Percentiles rank a stretch among this genome's conserved stretches.
Conservation (phyloP, 2,113 vertebrate species). For the Orthochromis indermauri region DNA sequence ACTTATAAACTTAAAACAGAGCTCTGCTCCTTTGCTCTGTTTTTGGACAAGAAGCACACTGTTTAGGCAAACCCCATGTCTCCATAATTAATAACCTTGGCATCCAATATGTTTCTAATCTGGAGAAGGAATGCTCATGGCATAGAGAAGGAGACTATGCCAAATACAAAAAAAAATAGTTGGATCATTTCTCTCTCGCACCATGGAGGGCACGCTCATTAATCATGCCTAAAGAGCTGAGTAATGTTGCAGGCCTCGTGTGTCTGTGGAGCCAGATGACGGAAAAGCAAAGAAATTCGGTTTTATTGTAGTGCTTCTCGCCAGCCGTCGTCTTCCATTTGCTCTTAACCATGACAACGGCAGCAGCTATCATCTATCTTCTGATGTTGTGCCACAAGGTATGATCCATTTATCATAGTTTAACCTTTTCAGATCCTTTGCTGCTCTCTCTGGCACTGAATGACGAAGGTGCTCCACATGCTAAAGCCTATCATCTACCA, state of each 20-base stretch:
- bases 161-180: constrained; percentile 34
- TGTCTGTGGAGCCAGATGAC: not conserved
- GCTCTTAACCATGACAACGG: not conserved
- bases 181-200: constrained; percentile 27
- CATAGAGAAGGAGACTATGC: constrained; percentile 15
- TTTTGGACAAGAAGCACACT: not conserved
- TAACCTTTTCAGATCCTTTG: constrained; percentile 50
- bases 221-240: constrained; percentile 49
- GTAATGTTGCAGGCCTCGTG: constrained; percentile 14
- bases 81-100: constrained; percentile 31
- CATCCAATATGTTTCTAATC: constrained; percentile 21
- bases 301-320: constrained; percentile 19
- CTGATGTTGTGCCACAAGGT: constrained; percentile 23
- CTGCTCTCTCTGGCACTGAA: not conserved
- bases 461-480: not conserved
- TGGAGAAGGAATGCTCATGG: not conserved
- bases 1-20: not conserved
- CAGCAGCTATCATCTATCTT: constrained; percentile 14
- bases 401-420: constrained; percentile 44
- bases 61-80: not conserved
- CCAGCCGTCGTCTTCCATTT: not conserved
- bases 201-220: constrained; percentile 31
- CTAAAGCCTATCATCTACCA: not conserved
- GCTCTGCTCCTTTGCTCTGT: not conserved
- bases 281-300: not conserved